Percentiles rank a stretch among this genome's conserved stretches.
Evolutionary conservation across 2,113 vertebrate genomes (phyloP).

Genomic region (Crotalus viridis): DNA sequence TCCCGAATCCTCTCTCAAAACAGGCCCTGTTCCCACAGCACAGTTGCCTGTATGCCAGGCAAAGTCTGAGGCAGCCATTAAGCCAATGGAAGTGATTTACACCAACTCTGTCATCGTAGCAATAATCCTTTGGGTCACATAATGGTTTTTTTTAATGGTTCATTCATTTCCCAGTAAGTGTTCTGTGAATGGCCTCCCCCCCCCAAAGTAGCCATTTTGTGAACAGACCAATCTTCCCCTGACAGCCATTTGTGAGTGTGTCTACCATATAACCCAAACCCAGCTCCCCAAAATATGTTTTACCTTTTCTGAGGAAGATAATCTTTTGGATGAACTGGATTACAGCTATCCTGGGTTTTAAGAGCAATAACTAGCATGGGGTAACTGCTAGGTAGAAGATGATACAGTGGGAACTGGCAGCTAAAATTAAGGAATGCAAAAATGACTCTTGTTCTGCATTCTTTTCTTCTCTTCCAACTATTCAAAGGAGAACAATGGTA

Average conservation of each 20-base stretch:
- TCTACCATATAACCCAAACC: neutral
- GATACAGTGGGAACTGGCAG: neutral
- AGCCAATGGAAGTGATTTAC: neutral
- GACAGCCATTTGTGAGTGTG: neutral
- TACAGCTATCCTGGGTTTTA: neutral
- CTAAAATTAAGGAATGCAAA: neutral
- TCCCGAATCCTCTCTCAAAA: neutral
- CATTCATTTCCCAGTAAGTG: neutral
- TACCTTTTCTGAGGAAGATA: neutral
- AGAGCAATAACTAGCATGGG: neutral
- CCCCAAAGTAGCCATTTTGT: neutral
- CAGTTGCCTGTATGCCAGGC: neutral
- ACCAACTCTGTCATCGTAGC: neutral
- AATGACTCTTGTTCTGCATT: neutral
- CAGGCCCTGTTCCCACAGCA: neutral
- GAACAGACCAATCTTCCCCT: neutral
- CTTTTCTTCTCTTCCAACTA: neutral
- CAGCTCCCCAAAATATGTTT: neutral
- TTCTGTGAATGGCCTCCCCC: neutral
- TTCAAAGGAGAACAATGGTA: slow-evolving; percentile 5
- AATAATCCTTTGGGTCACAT: neutral
- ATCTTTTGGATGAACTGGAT: neutral
- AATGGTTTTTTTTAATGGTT: neutral
- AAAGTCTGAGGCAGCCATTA: neutral
- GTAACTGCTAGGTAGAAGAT: neutral